Evolutionary conservation across 2,113 vertebrate genomes (phyloP).

Genomic region (Theristicus caerulescens): DNA sequence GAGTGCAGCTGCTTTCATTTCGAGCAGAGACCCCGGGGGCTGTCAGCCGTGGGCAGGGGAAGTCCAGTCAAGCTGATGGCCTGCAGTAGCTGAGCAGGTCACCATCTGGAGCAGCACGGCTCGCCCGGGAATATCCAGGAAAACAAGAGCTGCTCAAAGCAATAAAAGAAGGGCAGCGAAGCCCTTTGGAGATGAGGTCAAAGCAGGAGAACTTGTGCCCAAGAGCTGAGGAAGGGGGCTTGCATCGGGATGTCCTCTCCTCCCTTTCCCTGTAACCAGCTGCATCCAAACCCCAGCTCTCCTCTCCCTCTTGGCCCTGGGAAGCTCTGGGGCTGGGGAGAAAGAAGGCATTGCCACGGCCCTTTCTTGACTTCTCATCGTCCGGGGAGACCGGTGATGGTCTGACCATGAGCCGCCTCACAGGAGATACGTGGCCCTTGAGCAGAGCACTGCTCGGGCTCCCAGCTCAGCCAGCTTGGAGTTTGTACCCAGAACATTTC

Average conservation of each 20-base stretch:
- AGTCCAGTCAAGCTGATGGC: not conserved
- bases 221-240: not conserved
- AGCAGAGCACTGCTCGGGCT: not conserved
- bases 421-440: not conserved
- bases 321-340: not conserved
- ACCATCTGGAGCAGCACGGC: not conserved
- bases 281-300: not conserved
- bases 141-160: not conserved
- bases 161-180: not conserved
- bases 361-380: not conserved
- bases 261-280: not conserved
- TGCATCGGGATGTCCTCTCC: not conserved
- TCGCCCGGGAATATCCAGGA: not conserved
- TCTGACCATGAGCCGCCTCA: accelerated
- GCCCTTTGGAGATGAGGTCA: not conserved
- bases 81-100: not conserved
- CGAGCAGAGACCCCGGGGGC: not conserved
- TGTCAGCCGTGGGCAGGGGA: not conserved
- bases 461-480: not conserved
- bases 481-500: not conserved
- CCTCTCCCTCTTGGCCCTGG: not conserved
- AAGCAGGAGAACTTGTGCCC: not conserved
- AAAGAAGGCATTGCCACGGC: not conserved
- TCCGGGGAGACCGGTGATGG: not conserved
- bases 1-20: not conserved